Percentiles rank a stretch among this genome's conserved stretches.
Conservation (phyloP, 2,797 vertebrate genomes). For the Karalla daura region DNA sequence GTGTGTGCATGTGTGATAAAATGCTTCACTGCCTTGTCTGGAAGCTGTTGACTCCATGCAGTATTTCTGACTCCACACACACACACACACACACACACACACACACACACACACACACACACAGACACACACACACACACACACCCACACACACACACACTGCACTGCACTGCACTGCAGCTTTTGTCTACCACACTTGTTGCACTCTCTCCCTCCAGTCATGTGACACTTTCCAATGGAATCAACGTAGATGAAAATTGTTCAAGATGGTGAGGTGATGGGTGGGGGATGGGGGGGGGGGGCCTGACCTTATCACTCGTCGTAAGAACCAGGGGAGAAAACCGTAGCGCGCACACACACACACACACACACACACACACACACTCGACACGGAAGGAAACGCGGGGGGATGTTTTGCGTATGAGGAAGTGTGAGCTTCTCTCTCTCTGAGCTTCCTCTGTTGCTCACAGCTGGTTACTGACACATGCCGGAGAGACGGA, state of each 20-base stretch:
- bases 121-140: no score
- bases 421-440: constrained; percentile 68
- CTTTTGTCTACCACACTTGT: not conserved
- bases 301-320: constrained; percentile 37
- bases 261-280: no score
- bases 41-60: constrained; percentile 14
- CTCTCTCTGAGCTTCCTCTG: constrained; percentile 50
- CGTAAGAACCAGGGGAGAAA: constrained; percentile 29
- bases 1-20: constrained; percentile 26
- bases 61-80: constrained; percentile 27
- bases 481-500: constrained; percentile 41
- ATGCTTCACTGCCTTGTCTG: constrained; percentile 32
- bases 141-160: no score
- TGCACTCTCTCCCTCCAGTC: not conserved
- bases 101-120: no score
- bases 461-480: constrained; percentile 57
- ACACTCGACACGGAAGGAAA: constrained; percentile 34
- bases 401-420: constrained; percentile 40
- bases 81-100: no score
- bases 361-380: constrained; percentile 19
- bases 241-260: constrained; percentile 41
- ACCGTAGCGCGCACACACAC: no score
- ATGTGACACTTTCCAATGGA: constrained; percentile 28
- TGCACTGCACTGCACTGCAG: not conserved
- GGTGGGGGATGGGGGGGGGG: no score